Evolutionary conservation across 1,140 invertebrate species (phyloP).

Genomic region (Diachasma alloeum): DNA sequence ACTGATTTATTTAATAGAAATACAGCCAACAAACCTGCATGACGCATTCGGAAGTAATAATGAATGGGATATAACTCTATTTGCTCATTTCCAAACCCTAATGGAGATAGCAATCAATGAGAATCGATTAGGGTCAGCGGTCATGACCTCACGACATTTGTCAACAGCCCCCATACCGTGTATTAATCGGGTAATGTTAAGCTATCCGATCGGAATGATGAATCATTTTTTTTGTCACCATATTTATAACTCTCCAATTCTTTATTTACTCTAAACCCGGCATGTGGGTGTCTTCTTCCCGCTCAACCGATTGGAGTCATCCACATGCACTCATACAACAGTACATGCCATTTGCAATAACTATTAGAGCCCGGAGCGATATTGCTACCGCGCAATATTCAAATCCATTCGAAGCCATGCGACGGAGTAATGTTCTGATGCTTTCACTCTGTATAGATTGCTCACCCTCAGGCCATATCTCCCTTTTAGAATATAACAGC

Average conservation of each 20-base stretch:
- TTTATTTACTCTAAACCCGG: not conserved
- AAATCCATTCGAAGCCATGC: slow-evolving; percentile 53
- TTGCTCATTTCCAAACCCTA: not conserved
- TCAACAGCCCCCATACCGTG: not conserved
- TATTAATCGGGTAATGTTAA: not conserved
- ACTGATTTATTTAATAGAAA: not conserved
- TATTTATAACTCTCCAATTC: not conserved
- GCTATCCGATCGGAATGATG: not conserved
- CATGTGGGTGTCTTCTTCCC: not conserved
- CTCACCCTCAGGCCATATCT: slow-evolving; percentile 52
- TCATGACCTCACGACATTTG: not conserved
- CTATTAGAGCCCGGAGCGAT: slow-evolving; percentile 60
- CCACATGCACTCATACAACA: slow-evolving; percentile 6
- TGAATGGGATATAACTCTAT: not conserved
- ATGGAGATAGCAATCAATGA: not conserved
- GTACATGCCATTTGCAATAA: slow-evolving; percentile 57
- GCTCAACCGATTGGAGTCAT: slow-evolving; percentile 17
- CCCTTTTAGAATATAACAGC: slow-evolving; percentile 25
- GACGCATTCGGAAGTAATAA: not conserved
- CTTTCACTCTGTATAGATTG: slow-evolving; percentile 57
- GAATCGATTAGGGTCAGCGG: not conserved
- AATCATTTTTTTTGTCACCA: not conserved
- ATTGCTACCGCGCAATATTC: slow-evolving; percentile 61
- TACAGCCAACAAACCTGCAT: not conserved
- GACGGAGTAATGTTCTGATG: slow-evolving; percentile 56